Percentiles rank a stretch among this genome's conserved stretches.
These are phyloP conservation scores for Mohoua ochrocephala DNA, from an alignment of 2,113 vertebrate species.

Conservation along the genomic window DNA sequence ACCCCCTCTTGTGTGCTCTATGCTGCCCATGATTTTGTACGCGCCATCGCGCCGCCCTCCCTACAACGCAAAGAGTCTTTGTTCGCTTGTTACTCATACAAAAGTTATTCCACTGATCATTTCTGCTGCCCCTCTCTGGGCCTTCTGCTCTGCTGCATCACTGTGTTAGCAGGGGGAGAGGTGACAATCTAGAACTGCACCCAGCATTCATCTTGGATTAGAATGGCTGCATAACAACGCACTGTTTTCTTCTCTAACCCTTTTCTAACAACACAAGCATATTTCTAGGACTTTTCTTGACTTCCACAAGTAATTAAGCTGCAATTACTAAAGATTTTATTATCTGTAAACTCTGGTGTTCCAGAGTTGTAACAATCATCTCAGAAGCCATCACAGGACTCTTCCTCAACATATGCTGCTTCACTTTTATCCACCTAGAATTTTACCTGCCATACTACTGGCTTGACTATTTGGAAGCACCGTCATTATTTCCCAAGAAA, in stretches of 20 bases:
- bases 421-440: neutral
- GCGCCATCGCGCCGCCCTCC: accelerated
- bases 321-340: neutral
- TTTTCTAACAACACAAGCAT: neutral
- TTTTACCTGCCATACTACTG: neutral
- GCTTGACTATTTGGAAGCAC: neutral
- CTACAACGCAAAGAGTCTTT: accelerated
- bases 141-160: neutral
- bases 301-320: neutral
- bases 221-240: accelerated
- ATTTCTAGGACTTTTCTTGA: neutral
- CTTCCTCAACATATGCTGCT: neutral
- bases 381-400: neutral
- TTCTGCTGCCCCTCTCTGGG: neutral
- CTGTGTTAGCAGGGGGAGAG: neutral
- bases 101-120: neutral
- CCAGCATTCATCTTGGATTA: neutral
- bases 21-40: neutral
- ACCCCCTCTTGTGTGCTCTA: neutral
- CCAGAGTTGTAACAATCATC: neutral
- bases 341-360: neutral
- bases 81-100: neutral
- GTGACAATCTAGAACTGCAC: neutral
- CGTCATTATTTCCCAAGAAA: neutral
- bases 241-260: neutral